phyloP scores from a whole-genome alignment of 2,797 vertebrate species.

The Sarcophilus harrisii region DNA sequence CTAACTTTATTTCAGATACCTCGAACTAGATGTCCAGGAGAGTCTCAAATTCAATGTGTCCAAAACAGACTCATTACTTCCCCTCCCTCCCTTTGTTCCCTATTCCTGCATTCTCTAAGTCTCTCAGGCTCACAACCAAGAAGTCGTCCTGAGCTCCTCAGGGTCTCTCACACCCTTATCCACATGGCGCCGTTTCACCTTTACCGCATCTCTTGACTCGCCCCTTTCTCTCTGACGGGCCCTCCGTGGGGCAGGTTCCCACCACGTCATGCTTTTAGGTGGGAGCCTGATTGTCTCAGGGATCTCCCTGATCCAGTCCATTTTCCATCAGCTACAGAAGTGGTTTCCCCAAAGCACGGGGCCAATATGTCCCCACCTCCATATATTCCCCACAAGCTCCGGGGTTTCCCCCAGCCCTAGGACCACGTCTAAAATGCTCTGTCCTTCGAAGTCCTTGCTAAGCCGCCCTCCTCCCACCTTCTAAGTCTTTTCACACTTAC shows the following conservation, averaged over 20 bases:
- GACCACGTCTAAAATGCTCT: not conserved
- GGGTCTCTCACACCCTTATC: not conserved
- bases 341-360: not conserved
- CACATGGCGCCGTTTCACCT: not conserved
- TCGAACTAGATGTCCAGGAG: not conserved
- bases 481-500: too few species aligned
- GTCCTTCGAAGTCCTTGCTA: not conserved
- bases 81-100: not conserved
- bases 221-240: not conserved
- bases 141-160: not conserved
- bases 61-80: not conserved
- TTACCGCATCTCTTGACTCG: not conserved
- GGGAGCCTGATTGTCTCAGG: not conserved
- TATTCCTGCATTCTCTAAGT: not conserved
- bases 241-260: not conserved
- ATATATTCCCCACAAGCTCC: not conserved
- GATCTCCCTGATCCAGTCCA: not conserved
- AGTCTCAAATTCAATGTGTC: not conserved
- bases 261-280: not conserved
- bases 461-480: not conserved
- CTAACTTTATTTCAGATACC: not conserved
- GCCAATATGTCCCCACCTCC: not conserved
- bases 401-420: not conserved
- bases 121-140: not conserved
- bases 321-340: not conserved